These are phyloP conservation scores for Astreopora myriophthalma DNA, from an alignment of 64 coral and sea anemone species.

Conservation along the genomic window DNA sequence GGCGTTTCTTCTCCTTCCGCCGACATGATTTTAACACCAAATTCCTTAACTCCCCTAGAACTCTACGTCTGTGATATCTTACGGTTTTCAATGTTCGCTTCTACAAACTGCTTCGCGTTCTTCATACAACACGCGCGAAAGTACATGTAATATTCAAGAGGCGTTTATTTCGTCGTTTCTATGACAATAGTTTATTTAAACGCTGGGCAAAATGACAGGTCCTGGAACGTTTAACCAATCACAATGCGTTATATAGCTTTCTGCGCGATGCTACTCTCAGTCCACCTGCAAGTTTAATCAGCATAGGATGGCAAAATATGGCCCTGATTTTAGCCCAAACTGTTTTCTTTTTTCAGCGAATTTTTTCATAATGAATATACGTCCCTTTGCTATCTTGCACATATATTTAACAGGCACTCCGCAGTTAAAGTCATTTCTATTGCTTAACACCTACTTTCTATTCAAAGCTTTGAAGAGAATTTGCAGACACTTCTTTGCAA, in stretches of 20 bases:
- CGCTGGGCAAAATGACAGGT: background rate
- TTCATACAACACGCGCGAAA: background rate
- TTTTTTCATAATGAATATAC: no score
- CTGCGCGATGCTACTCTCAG: background rate
- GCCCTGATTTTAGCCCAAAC: no score
- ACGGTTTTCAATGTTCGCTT: background rate
- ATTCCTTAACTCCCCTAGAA: background rate
- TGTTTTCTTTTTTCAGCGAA: no score
- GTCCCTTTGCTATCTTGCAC: no score
- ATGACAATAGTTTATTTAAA: background rate
- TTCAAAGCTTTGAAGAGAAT: no score
- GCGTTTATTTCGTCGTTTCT: conserved; percentile 9
- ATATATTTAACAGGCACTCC: no score
- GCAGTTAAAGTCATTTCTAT: background rate
- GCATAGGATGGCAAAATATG: background rate
- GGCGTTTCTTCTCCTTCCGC: background rate
- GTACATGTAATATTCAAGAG: conserved; percentile 31
- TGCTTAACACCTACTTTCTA: background rate
- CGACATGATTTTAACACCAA: background rate
- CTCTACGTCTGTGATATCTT: background rate
- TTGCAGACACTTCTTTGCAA: no score
- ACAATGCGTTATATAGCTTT: background rate
- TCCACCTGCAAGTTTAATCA: background rate
- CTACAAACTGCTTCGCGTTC: background rate
- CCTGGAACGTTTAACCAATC: background rate